Percentiles rank a stretch among this genome's conserved stretches.
Evolutionary conservation across 2,797 vertebrate genomes (phyloP).

Genomic region (Margarornis squamiger): DNA sequence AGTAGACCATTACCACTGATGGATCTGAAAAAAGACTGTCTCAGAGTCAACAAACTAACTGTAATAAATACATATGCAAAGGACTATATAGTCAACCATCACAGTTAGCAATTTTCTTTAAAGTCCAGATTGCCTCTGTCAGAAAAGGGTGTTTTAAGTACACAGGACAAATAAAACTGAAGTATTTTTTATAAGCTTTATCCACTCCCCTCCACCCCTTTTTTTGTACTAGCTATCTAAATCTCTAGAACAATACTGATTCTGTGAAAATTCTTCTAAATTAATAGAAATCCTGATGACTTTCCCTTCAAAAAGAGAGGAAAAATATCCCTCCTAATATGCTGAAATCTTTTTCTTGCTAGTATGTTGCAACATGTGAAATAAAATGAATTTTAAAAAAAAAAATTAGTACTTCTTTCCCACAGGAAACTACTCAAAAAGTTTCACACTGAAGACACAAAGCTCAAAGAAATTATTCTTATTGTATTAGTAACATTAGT

Average conservation of each 20-base stretch:
- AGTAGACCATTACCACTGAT: background rate
- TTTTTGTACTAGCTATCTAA: background rate
- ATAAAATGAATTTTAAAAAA: background rate
- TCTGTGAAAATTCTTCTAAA: background rate
- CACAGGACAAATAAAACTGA: background rate
- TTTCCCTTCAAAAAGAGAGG: background rate
- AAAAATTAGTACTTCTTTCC: background rate
- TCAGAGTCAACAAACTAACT: background rate
- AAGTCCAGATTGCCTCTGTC: background rate
- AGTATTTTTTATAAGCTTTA: background rate
- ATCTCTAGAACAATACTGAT: background rate
- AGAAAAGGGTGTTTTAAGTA: background rate
- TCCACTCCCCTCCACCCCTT: accelerated
- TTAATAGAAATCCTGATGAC: background rate
- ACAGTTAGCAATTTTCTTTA: background rate
- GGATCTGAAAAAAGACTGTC: background rate
- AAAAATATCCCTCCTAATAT: background rate
- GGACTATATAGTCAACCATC: background rate
- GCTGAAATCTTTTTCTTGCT: background rate
- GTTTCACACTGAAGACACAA: background rate
- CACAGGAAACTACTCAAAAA: background rate
- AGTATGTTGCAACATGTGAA: background rate
- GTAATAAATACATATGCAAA: background rate
- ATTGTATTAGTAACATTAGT: background rate
- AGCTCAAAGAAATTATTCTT: background rate